These are phyloP conservation scores for Pachyseris speciosa DNA, from an alignment of 64 coral and sea anemone species.

Conservation along the genomic window DNA sequence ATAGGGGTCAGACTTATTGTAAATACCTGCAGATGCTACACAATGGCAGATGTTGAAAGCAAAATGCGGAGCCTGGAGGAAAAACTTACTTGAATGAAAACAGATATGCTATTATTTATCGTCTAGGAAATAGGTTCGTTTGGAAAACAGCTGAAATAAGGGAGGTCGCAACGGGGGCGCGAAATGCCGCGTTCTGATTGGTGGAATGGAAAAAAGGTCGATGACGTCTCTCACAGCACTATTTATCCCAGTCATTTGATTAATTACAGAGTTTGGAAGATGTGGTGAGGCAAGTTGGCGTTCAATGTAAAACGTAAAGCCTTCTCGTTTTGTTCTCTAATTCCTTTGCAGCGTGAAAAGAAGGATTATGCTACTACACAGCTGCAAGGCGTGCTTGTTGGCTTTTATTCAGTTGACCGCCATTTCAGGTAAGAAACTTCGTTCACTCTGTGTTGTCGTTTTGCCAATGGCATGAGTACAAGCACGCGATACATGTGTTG, in stretches of 20 bases:
- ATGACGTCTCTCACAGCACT: constrained; percentile 5
- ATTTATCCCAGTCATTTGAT: constrained; percentile 17
- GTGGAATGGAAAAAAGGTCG: not conserved
- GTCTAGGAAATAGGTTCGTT: not conserved
- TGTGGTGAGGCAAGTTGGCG: constrained; percentile 5
- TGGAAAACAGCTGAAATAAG: constrained; percentile 19
- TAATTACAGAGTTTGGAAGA: constrained; percentile 31
- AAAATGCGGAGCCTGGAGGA: not conserved
- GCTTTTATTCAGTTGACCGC: constrained; percentile 23
- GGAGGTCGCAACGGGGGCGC: not conserved
- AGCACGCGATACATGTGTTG: not conserved
- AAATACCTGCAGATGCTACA: not conserved
- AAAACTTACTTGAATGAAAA: not conserved
- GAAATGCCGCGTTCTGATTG: not conserved
- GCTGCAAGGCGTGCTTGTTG: constrained; percentile 7
- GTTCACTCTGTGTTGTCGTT: not conserved
- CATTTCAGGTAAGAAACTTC: constrained; percentile 19
- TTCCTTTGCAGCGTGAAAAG: constrained; percentile 1
- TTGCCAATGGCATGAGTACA: not conserved
- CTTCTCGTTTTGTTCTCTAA: not conserved
- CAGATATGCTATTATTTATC: constrained; percentile 1
- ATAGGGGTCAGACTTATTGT: not conserved
- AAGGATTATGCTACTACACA: constrained; percentile 4
- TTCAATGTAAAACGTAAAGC: not conserved
- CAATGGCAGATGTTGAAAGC: not conserved